Evolutionary conservation across 2,797 vertebrate species (phyloP), one percentile per base, ranked within the genome.

Genomic region (Onychomys leucogaster): DNA sequence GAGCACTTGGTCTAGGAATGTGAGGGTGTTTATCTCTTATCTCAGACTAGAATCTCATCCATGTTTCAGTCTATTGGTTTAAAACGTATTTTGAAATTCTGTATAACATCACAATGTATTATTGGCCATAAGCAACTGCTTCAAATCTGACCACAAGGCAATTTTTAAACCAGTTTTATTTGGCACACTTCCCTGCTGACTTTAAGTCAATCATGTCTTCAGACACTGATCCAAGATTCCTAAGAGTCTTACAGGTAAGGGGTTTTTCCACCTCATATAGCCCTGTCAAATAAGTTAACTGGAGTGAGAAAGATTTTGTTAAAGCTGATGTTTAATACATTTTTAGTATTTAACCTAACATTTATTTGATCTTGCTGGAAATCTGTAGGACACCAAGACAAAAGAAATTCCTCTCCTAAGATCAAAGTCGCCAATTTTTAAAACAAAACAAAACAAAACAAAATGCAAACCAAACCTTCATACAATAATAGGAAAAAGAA

Each of bases 401-500:
- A 97, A 96, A 96, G 97, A 94, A 98, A 97, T 97, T 97, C 91
- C 94, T 93, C 87, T 97, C 43, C 82, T 83, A 37, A 97, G 96
- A 98, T 97, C 97, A 98, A 92, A 96, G 93, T 27, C 43, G 91
- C 37, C 90, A 32, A 91, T 89, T 49, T 90, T 86, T 94, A 87
- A 63, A 87, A 69, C 84, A 67, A 97, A 97, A 92, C 52, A 97
- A 65, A 97, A 92, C 52, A 97, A 65, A 85, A 67, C 43, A 52
- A 49, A 85, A 46, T 43, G 34, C 43, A 67, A 67, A 52, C 63
- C 63, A 69, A 95, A 94, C 96, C 76, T 96, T 98, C 29, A 46
- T 34, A 98, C 96, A 98, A 98, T 97, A 89, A 97, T 89, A 97
- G 95, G 97, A 98, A 98, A 94, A 94, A 96, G 92, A 95, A 87